Conservation (phyloP, 1,140 invertebrate genomes). For the Calephelis nemesis region DNA sequence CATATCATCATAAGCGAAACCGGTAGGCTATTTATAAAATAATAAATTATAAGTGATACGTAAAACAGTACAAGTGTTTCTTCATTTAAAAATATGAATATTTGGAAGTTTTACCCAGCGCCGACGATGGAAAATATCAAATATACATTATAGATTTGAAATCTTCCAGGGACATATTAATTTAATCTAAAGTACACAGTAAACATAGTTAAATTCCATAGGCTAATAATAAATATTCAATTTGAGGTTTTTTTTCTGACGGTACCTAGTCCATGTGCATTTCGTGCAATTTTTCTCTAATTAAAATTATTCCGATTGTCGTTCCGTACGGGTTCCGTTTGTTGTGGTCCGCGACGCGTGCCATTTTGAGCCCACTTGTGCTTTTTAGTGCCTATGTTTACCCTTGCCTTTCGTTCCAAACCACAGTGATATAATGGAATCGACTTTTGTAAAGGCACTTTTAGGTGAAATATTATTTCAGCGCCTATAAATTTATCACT, state of each 20-base stretch:
- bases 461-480: constrained; percentile 25
- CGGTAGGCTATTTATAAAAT: too few species aligned
- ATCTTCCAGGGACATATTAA: too few species aligned
- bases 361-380: constrained; percentile 67
- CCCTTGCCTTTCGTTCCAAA: constrained; percentile 46
- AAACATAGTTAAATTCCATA: too few species aligned
- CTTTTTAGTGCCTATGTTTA: constrained; percentile 73
- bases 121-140: too few species aligned
- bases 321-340: constrained; percentile 53
- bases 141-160: too few species aligned
- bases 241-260: constrained; percentile 34
- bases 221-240: not conserved
- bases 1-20: too few species aligned
- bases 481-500: constrained; percentile 21
- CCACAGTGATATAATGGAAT: constrained; percentile 47
- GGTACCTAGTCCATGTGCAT: constrained; percentile 55
- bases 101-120: too few species aligned
- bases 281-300: constrained; percentile 75
- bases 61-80: too few species aligned
- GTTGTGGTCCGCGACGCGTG: constrained; percentile 71
- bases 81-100: too few species aligned
- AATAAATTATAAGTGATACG: too few species aligned
- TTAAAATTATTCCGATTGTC: constrained; percentile 77
- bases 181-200: too few species aligned
- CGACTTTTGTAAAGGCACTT: constrained; percentile 45